These are phyloP conservation scores for Petroica traversi DNA, from an alignment of 2,113 vertebrate genomes.

Conservation along the genomic window DNA sequence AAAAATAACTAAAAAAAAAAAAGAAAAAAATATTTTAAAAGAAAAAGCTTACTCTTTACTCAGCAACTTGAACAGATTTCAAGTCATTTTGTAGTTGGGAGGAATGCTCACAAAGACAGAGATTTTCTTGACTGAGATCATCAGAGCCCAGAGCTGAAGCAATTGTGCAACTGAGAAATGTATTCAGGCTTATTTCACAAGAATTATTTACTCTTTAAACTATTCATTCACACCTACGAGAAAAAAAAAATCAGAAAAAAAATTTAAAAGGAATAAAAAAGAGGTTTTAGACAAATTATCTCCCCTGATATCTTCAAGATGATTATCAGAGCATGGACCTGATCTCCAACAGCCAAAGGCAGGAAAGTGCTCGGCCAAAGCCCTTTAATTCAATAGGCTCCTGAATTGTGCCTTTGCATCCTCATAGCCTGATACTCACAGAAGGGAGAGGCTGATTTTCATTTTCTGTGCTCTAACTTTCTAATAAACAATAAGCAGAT, in stretches of 20 bases:
- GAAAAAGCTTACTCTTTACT: constrained; percentile 1
- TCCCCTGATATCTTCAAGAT: background rate
- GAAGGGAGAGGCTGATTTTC: constrained; percentile 47
- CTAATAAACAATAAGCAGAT: constrained; percentile 68
- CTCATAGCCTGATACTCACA: background rate
- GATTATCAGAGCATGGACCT: background rate
- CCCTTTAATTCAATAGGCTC: constrained; percentile 44
- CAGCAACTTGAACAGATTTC: constrained; percentile 39
- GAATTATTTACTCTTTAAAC: constrained; percentile 49
- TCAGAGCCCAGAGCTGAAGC: constrained; percentile 35
- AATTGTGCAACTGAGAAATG: constrained; percentile 33
- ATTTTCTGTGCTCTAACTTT: constrained; percentile 62
- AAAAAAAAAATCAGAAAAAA: background rate
- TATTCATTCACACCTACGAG: background rate
- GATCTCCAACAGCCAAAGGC: constrained; percentile 10
- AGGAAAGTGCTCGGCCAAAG: background rate
- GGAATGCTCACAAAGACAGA: constrained; percentile 34
- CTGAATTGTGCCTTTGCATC: constrained; percentile 48
- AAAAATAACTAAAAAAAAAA: constrained; percentile 1
- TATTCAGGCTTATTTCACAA: constrained; percentile 5
- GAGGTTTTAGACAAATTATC: background rate
- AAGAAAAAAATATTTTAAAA: background rate
- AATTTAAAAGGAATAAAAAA: background rate
- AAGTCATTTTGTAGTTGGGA: constrained; percentile 53
- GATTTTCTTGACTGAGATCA: constrained; percentile 38